A percentile compares a stretch with the other conserved stretches of the same genome.
Conservation (phyloP, 2,888 invertebrate species). For the Entomobrya multifasciata region DNA sequence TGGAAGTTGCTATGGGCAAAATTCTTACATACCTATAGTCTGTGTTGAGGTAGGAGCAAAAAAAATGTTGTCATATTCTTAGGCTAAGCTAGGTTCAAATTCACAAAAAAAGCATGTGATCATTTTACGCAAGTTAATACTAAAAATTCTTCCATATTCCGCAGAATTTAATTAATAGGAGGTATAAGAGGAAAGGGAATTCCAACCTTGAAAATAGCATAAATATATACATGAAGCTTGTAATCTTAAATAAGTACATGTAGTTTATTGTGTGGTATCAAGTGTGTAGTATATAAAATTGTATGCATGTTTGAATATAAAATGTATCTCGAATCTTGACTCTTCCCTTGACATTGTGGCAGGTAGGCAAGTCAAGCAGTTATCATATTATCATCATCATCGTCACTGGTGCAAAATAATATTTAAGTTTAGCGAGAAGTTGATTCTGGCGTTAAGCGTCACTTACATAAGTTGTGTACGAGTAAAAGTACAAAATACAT, state of each 20-base stretch:
- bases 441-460: conserved; percentile 1
- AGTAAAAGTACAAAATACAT: conserved; percentile 18
- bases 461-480: conserved; percentile 26
- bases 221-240: neutral
- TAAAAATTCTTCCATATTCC: conserved; percentile 28
- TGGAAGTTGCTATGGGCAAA: too few relatives aligned
- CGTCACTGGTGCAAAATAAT: neutral
- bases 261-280: too few relatives aligned
- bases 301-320: too few relatives aligned
- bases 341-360: conserved; percentile 25
- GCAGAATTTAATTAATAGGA: conserved; percentile 12
- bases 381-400: neutral
- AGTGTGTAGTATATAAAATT: neutral
- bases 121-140: neutral
- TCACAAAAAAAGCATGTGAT: neutral
- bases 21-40: too few relatives aligned
- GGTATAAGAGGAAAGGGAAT: conserved; percentile 34
- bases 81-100: neutral
- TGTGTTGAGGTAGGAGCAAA: too few relatives aligned
- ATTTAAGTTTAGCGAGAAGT: conserved; percentile 19
- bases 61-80: too few relatives aligned
- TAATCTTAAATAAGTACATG: neutral
- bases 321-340: too few relatives aligned
- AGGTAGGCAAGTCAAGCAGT: neutral
- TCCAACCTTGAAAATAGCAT: conserved; percentile 56